Evolutionary conservation across 1,140 invertebrate species (phyloP), one percentile per base, ranked within the genome.

Genomic region (Yoshiicerus persimilis): DNA sequence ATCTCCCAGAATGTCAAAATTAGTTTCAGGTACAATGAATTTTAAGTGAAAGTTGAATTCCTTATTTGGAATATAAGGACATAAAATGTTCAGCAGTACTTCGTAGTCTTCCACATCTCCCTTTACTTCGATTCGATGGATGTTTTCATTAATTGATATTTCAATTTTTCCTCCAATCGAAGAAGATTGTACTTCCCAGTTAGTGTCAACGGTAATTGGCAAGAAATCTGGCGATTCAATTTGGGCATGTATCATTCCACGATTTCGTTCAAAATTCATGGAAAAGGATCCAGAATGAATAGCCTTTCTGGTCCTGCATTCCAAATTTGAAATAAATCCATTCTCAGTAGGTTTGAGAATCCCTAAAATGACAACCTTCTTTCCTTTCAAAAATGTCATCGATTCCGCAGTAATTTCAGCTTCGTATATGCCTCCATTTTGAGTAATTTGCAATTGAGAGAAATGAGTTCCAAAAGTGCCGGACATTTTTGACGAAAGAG

Each of bases 391-490:
- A 1, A 91, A 39, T 13, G 38, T 87, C n/a, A 85, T 36, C 0
- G 89, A 90, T 75, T 91, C 90, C 47, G 34, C 89, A n/a, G 34
- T 88, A 25, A 90, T 23, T 83, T 88, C 88, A 77, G 20, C 30
- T 62, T 36, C 86, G 32, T 64, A 36, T 6, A 23, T 25, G 30
- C 70, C 62, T 70, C 83, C 27, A 8, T 39, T 62, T 20, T 27
- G 23, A 16, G 36, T 84, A 10, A 38, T 32, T 1, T 47, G 38
- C 8, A 89, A 13, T 39, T 90, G 86, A 3, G 86, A 23, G 39
- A 85, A 89, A 80, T 89, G 90, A 80, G 87, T 41, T 16, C 89
- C 89, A 16, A 86, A 88, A 25, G 56, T 89, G 4, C 89, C 90
- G 9, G 64, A 39, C 20, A 64, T 30, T 87, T 89, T 90, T 25